Percentiles rank a stretch among this genome's conserved stretches.
These are phyloP conservation scores for Proctacanthus coquilletti DNA, from an alignment of 1,140 invertebrate species.

Conservation along the genomic window DNA sequence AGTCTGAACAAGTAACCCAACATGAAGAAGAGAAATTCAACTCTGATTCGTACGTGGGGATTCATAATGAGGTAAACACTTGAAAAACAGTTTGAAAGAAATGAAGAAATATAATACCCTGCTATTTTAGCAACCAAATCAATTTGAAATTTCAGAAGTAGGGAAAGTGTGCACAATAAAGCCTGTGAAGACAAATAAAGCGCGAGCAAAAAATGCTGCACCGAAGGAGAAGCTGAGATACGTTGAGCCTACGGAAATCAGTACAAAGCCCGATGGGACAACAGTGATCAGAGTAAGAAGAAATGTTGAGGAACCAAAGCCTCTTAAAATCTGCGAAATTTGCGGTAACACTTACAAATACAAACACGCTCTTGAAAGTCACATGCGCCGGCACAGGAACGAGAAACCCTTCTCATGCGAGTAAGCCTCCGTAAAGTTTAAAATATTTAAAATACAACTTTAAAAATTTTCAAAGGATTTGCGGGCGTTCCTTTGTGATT, in stretches of 20 bases:
- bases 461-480: too few species aligned
- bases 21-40: conserved; percentile 5
- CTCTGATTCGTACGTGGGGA: conserved; percentile 5
- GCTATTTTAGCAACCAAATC: too few species aligned
- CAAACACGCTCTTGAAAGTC: conserved; percentile 24
- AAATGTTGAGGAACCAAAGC: conserved; percentile 6
- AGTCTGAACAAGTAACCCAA: conserved; percentile 8
- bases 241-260: conserved; percentile 2
- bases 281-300: not conserved
- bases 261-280: not conserved
- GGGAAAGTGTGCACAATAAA: not conserved
- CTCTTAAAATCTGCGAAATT: conserved; percentile 24
- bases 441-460: too few species aligned
- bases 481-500: conserved; percentile 26
- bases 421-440: too few species aligned
- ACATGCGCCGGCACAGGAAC: conserved; percentile 26
- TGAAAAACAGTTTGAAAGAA: too few species aligned
- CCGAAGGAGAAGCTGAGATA: not conserved
- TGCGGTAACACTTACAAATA: conserved; percentile 29
- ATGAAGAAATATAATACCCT: too few species aligned
- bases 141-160: not conserved
- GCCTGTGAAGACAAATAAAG: conserved; percentile 3
- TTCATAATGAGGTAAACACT: not conserved
- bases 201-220: conserved; percentile 5
- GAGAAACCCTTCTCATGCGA: conserved; percentile 4